Conservation (phyloP, 2,113 vertebrate species). For the Prochilodus magdalenae region DNA sequence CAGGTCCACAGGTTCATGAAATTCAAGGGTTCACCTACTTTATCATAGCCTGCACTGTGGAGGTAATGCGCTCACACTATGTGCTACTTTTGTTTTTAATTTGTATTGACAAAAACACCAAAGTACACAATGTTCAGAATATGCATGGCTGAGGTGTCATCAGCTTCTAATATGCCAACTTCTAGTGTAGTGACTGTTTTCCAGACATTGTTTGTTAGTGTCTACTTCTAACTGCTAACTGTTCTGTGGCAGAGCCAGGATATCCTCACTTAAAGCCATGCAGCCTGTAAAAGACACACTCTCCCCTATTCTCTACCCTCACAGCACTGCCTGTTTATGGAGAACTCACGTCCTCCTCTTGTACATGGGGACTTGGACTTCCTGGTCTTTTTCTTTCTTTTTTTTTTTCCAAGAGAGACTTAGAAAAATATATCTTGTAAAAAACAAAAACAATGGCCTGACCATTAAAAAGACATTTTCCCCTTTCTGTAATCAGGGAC, state of each 20-base stretch:
- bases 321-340: conserved; percentile 40
- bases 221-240: neutral
- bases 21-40: no score
- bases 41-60: no score
- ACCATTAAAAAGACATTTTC: conserved; percentile 39
- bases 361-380: conserved; percentile 39
- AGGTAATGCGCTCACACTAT: no score
- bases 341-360: conserved; percentile 44
- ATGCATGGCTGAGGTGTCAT: no score
- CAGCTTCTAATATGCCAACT: neutral
- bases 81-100: no score
- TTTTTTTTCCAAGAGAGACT: neutral
- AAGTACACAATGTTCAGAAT: no score
- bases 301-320: neutral
- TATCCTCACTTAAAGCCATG: conserved; percentile 28
- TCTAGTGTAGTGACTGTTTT: neutral
- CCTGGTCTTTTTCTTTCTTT: conserved; percentile 21
- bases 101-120: no score
- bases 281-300: neutral
- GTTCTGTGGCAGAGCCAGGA: conserved; percentile 23
- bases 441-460: conserved; percentile 44
- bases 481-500: conserved; percentile 71
- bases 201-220: conserved; percentile 1
- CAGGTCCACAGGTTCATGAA: no score
- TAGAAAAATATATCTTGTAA: neutral